Percentiles rank a stretch among this genome's conserved stretches.
phyloP scores from a whole-genome alignment of 2,888 invertebrate genomes.

The Allygus modestus region DNA sequence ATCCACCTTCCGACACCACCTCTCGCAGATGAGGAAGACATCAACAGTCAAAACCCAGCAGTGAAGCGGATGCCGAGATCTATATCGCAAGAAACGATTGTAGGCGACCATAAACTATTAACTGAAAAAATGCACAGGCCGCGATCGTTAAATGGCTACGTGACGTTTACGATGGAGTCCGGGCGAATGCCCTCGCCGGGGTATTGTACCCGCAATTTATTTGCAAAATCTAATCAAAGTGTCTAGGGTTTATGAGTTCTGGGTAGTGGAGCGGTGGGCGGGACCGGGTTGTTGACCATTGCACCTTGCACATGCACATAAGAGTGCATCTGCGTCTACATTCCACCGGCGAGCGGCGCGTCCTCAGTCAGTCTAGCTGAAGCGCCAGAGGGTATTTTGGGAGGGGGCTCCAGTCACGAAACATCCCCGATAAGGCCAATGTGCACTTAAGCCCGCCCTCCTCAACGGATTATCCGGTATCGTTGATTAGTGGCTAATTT shows the following conservation, averaged over 20 bases:
- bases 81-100: neutral
- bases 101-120: conserved; percentile 16
- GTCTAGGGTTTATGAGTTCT: conserved; percentile 53
- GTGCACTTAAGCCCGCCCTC: too few relatives aligned
- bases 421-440: too few relatives aligned
- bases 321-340: conserved; percentile 1
- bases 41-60: too few relatives aligned
- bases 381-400: too few relatives aligned
- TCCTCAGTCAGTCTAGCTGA: too few relatives aligned
- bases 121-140: conserved; percentile 33
- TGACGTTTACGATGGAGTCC: conserved; percentile 21
- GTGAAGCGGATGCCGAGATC: neutral
- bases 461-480: too few relatives aligned
- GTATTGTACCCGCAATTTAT: conserved; percentile 53
- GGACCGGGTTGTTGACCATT: conserved; percentile 22
- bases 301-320: conserved; percentile 10
- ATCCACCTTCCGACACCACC: too few relatives aligned
- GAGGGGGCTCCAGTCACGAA: too few relatives aligned
- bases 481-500: too few relatives aligned
- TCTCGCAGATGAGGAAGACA: too few relatives aligned
- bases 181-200: too few relatives aligned
- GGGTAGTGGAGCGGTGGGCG: conserved; percentile 28
- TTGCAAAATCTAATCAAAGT: conserved; percentile 55
- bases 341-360: too few relatives aligned
- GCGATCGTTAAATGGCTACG: conserved; percentile 20